Percentiles rank a stretch among this genome's conserved stretches.
phyloP scores from a whole-genome alignment of 2,113 vertebrate species.

The Seriola quinqueradiata region DNA sequence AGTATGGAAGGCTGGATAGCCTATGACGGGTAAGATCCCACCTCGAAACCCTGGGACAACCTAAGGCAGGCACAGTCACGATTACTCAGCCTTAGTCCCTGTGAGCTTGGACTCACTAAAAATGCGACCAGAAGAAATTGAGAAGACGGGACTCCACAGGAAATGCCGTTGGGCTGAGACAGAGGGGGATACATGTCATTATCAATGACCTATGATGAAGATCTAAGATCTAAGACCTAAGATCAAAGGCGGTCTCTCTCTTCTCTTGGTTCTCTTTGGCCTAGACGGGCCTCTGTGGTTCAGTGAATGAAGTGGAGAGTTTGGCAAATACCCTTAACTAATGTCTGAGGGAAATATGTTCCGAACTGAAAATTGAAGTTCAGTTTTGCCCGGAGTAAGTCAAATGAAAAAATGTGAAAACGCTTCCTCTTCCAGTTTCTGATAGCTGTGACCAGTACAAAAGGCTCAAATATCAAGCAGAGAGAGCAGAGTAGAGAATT shows the following conservation, averaged over 20 bases:
- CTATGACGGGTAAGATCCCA: slow-evolving; percentile 96
- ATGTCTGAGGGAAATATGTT: slow-evolving; percentile 31
- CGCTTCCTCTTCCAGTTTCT: slow-evolving; percentile 47
- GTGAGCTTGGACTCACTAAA: slow-evolving; percentile 52
- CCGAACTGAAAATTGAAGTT: slow-evolving; percentile 59
- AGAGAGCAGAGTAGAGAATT: slow-evolving; percentile 10
- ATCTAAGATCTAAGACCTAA: too few species aligned
- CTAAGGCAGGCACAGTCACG: slow-evolving; percentile 96
- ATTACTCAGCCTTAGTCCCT: slow-evolving; percentile 82
- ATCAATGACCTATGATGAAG: slow-evolving; percentile 39
- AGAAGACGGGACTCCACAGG: slow-evolving; percentile 67
- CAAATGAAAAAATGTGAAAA: slow-evolving; percentile 2
- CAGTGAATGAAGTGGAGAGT: slow-evolving; percentile 59
- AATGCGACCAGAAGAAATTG: slow-evolving; percentile 63
- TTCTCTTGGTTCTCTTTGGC: slow-evolving; percentile 52
- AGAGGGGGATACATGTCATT: slow-evolving; percentile 60
- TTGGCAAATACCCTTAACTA: slow-evolving; percentile 50
- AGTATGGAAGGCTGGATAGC: slow-evolving; percentile 93
- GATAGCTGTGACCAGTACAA: slow-evolving; percentile 56
- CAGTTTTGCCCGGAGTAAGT: slow-evolving; percentile 48
- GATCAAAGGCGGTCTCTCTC: slow-evolving; percentile 35
- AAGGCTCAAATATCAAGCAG: slow-evolving; percentile 19
- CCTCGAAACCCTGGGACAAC: slow-evolving; percentile 87
- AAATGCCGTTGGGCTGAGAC: slow-evolving; percentile 70
- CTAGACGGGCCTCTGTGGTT: slow-evolving; percentile 45